Percentiles rank a stretch among this genome's conserved stretches.
phyloP scores from a whole-genome alignment of 2,113 vertebrate species.

The Struthidea cinerea region DNA sequence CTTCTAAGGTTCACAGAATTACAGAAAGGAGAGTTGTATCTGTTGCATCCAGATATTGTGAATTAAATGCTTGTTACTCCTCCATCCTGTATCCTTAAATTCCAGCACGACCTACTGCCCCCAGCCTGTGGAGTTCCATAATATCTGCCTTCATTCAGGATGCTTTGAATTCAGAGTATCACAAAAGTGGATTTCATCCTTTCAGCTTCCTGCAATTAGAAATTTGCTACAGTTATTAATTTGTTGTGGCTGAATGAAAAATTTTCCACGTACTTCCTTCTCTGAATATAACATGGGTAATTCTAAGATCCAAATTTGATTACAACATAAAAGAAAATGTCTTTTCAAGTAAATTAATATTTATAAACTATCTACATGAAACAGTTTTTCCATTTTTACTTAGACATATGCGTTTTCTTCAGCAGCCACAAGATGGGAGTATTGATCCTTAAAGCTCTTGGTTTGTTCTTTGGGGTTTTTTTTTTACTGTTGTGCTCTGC shows the following conservation, averaged over 20 bases:
- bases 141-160: background rate
- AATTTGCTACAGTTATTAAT: background rate
- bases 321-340: background rate
- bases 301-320: background rate
- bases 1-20: background rate
- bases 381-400: background rate
- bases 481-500: background rate
- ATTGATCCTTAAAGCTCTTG: conserved; percentile 26
- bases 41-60: accelerated
- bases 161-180: background rate
- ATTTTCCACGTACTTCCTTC: background rate
- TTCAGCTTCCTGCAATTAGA: background rate
- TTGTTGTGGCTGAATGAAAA: background rate
- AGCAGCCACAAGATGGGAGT: conserved; percentile 73
- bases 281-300: background rate
- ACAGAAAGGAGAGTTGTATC: background rate
- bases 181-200: background rate
- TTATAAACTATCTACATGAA: background rate
- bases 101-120: background rate
- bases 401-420: background rate
- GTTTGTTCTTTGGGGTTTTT: accelerated
- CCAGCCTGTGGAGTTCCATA: background rate
- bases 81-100: background rate
- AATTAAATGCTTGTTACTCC: background rate
- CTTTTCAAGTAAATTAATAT: background rate